Percentiles rank a stretch among this genome's conserved stretches.
These are phyloP conservation scores for Lagopus leucura DNA, from an alignment of 2,113 vertebrate genomes.

Conservation along the genomic window DNA sequence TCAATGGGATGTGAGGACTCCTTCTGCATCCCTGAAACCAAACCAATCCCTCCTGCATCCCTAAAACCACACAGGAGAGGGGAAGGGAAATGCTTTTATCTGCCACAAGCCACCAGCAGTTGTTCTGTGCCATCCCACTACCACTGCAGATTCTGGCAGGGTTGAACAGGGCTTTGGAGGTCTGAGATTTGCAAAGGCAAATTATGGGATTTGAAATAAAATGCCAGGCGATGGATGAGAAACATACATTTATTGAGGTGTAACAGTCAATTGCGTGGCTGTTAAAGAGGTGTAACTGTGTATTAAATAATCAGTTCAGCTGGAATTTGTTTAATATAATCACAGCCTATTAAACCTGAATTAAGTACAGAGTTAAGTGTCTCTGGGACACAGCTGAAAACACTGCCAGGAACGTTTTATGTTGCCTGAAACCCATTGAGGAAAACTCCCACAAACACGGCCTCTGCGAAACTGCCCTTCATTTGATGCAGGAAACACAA, in stretches of 20 bases:
- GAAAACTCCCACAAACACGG: constrained; percentile 53
- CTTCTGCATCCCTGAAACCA: background rate
- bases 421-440: constrained; percentile 65
- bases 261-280: constrained; percentile 74
- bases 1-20: background rate
- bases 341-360: constrained; percentile 79
- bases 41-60: background rate
- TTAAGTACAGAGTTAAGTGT: constrained; percentile 79
- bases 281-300: constrained; percentile 75
- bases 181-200: background rate
- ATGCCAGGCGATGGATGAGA: constrained; percentile 49
- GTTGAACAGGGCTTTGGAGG: background rate
- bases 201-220: constrained; percentile 44
- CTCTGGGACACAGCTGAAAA: constrained; percentile 69
- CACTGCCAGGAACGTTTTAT: constrained; percentile 73
- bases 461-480: background rate
- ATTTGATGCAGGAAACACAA: background rate
- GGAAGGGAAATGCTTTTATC: background rate
- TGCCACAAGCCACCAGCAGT: background rate
- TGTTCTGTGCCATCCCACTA: background rate
- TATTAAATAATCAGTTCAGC: constrained; percentile 81
- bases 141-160: fast-evolving
- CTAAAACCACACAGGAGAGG: background rate
- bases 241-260: constrained; percentile 75
- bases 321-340: constrained; percentile 82